Evolutionary conservation across 2,888 invertebrate genomes (phyloP), one percentile per base, ranked within the genome.

Genomic region (Ophion obscuratus): DNA sequence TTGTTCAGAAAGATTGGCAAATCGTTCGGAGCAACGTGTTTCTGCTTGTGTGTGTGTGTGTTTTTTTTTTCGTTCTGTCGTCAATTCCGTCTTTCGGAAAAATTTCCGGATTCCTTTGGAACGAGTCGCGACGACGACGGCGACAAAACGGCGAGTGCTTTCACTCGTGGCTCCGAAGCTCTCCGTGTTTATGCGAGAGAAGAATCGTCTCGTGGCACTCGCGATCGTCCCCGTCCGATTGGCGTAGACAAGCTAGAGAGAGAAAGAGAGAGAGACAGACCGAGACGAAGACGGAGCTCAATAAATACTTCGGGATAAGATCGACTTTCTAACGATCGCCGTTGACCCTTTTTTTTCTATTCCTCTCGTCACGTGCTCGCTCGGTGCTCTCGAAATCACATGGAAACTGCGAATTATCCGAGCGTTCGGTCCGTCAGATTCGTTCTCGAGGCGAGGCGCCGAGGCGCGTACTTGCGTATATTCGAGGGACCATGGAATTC

Each of bases 31-130:
- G 36, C 59, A 57, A 59, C 36, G 47, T n/a, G 59, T 57, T 40
- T 20, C 20, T 14, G 6, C 14, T 31, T 36, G 2, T 70, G 14
- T 17, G 14, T 14, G 5, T 53, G 3, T 17, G 3, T 53, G 36
- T 14, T 17, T 53, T 67, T 20, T 57, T 14, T 14, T 67, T 24
- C n/a, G 20, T 57, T 59, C 24, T 24, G 24, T 24, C 36, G 59
- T 20, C 27, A 6, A 47, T 79, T 36, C 71, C 66, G 66, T 36
- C 59, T 70, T 75, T 70, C 81, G 87, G 88, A 85, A 86, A 87
- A 88, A 87, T 88, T 87, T 88, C 88, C 83, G 86, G 82, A 88
- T 87, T 88, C 85, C 83, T 80, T 75, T 24, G 61, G 79, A 75
- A 40, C 75, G 64, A 57, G 74, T 40, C 76, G 62, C 77, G 66